These are phyloP conservation scores for Trichonephila clavata DNA, from an alignment of 1,140 invertebrate species.

Conservation along the genomic window DNA sequence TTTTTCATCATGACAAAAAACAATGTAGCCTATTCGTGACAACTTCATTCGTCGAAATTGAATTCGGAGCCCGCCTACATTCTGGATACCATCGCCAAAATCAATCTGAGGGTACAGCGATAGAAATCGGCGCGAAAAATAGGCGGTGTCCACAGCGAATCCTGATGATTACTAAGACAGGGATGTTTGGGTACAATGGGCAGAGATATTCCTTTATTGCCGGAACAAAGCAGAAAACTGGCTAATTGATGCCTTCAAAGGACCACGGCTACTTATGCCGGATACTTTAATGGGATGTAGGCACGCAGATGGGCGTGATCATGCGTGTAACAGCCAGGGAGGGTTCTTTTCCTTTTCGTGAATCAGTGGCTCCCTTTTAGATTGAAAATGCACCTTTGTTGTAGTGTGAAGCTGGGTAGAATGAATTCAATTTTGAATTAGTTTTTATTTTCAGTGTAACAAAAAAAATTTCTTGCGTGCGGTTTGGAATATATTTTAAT, in stretches of 20 bases:
- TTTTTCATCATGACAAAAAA: neutral
- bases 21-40: slow-evolving; percentile 55
- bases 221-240: slow-evolving; percentile 45
- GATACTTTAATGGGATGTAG: slow-evolving; percentile 9
- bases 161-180: slow-evolving; percentile 38
- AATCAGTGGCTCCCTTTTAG: neutral
- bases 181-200: slow-evolving; percentile 50
- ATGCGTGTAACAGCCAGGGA: slow-evolving; percentile 36
- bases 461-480: neutral
- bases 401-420: neutral
- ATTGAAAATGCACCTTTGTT: neutral
- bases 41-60: slow-evolving; percentile 62
- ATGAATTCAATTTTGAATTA: neutral
- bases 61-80: slow-evolving; percentile 57
- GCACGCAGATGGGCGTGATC: slow-evolving; percentile 43
- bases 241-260: slow-evolving; percentile 55
- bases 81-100: slow-evolving; percentile 1
- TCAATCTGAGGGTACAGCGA: slow-evolving; percentile 16
- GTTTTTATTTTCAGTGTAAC: neutral
- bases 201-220: slow-evolving; percentile 44
- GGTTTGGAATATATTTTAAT: too few relatives aligned
- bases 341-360: slow-evolving; percentile 10
- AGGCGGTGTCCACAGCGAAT: slow-evolving; percentile 30
- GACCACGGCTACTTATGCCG: neutral
- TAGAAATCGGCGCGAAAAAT: slow-evolving; percentile 67